These are phyloP conservation scores for Leucophenga maculata DNA, from an alignment of 2,888 invertebrate genomes.

Conservation along the genomic window DNA sequence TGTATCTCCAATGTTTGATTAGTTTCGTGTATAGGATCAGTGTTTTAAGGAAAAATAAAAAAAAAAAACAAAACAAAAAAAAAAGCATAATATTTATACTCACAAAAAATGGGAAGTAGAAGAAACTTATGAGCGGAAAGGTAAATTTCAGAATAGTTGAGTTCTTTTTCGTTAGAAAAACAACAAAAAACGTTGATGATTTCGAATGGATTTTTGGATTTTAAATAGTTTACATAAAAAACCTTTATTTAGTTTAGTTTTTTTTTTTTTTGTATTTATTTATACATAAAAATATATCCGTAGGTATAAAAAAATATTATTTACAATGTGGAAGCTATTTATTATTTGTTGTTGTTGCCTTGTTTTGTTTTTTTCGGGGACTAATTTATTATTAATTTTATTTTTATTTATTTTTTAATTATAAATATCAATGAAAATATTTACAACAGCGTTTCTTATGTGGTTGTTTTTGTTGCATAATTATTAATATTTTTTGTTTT, in stretches of 20 bases:
- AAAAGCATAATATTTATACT: conserved; percentile 52
- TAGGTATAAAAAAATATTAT: conserved; percentile 1
- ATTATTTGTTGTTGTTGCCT: background rate
- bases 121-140: conserved; percentile 47
- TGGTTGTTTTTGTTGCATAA: background rate
- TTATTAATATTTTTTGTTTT: conserved; percentile 26
- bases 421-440: conserved; percentile 54
- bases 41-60: background rate
- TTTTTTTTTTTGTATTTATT: background rate
- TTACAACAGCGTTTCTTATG: conserved; percentile 62
- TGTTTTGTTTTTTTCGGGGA: conserved; percentile 10
- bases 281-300: background rate
- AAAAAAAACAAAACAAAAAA: conserved; percentile 6
- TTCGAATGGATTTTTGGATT: background rate
- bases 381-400: conserved; percentile 29
- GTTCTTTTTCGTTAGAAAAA: background rate
- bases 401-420: conserved; percentile 12
- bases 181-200: conserved; percentile 11
- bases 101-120: conserved; percentile 61
- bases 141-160: background rate
- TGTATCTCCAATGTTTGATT: too few relatives aligned
- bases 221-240: background rate
- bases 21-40: too few relatives aligned
- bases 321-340: conserved; percentile 13
- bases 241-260: background rate